Evolutionary conservation across 2,888 invertebrate genomes (phyloP).

Genomic region (Tipula helvola): DNA sequence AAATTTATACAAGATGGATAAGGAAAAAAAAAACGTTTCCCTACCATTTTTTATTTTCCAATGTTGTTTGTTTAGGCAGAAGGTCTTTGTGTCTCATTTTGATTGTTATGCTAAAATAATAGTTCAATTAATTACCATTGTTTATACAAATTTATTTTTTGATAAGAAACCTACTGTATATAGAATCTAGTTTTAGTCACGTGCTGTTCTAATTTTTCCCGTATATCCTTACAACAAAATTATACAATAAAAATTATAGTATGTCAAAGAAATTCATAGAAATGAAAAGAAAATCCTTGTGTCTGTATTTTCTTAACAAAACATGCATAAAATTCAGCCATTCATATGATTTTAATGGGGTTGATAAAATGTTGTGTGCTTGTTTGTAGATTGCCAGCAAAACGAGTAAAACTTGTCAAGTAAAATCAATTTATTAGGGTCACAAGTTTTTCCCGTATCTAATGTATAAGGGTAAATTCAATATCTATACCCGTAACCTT

Average conservation of each 20-base stretch:
- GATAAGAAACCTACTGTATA: neutral
- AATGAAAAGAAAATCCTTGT: neutral
- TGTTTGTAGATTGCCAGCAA: neutral
- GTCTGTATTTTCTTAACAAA: neutral
- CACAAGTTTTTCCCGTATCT: neutral
- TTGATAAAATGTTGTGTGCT: neutral
- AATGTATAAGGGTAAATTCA: neutral
- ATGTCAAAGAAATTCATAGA: neutral
- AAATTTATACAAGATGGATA: neutral
- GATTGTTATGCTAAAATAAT: neutral
- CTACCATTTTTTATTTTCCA: neutral
- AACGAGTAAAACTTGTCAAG: neutral
- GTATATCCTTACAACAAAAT: neutral
- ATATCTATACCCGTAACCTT: neutral
- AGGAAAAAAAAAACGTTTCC: neutral
- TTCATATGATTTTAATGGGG: slow-evolving; percentile 4
- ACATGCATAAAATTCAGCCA: neutral
- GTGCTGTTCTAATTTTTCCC: neutral
- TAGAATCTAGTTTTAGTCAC: neutral
- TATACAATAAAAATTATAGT: neutral
- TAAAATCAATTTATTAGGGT: neutral
- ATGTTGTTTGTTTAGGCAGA: neutral
- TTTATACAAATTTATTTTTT: neutral
- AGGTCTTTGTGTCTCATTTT: neutral
- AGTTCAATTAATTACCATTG: neutral